A percentile compares a stretch with the other conserved stretches of the same genome.
phyloP scores from a whole-genome alignment of 2,888 invertebrate species.

The Aspidiotus destructor region DNA sequence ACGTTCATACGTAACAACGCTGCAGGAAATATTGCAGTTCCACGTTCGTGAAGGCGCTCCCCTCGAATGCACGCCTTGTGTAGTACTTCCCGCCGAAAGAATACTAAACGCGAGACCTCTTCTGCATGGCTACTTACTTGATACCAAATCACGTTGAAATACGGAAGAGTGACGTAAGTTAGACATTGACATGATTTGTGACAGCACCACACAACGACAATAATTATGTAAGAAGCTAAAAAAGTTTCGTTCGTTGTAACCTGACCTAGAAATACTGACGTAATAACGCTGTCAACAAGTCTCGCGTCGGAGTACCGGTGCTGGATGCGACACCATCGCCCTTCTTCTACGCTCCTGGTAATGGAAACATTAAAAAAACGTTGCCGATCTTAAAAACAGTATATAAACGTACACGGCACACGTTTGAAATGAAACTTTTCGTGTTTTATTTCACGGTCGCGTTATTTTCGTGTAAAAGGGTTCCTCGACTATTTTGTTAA shows the following conservation, averaged over 20 bases:
- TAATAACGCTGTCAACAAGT: constrained; percentile 10
- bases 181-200: constrained; percentile 31
- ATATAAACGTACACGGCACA: constrained; percentile 9
- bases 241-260: neutral
- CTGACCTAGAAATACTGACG: neutral
- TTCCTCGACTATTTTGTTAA: too few relatives aligned
- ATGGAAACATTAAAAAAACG: constrained; percentile 27
- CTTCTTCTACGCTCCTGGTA: constrained; percentile 5
- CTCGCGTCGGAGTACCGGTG: neutral
- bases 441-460: too few relatives aligned
- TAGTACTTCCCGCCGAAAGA: too few relatives aligned
- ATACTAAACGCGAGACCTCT: too few relatives aligned
- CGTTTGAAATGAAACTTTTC: neutral
- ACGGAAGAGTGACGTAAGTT: constrained; percentile 32
- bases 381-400: constrained; percentile 26
- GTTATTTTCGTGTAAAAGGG: too few relatives aligned
- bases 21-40: too few relatives aligned
- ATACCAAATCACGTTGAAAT: constrained; percentile 14
- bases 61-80: too few relatives aligned
- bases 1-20: too few relatives aligned
- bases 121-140: neutral
- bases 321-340: neutral
- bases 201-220: constrained; percentile 18
- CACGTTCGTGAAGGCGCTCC: too few relatives aligned
- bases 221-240: neutral